Percentiles rank a stretch among this genome's conserved stretches.
phyloP scores from a whole-genome alignment of 2,113 vertebrate species.

The Pholis gunnellus region DNA sequence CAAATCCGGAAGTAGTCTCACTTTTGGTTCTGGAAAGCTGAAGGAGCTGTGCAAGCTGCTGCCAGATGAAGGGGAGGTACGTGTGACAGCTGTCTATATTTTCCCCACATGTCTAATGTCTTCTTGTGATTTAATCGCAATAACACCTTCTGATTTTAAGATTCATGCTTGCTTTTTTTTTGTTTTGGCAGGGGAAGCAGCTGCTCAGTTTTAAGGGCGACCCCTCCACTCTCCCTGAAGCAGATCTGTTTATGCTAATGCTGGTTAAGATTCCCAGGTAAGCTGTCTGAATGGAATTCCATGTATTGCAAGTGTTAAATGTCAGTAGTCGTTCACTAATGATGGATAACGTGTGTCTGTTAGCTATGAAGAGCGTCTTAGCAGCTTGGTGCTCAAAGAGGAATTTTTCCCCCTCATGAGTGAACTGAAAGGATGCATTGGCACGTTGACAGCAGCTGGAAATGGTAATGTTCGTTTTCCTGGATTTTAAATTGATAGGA shows the following conservation, averaged over 20 bases:
- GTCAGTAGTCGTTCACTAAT: neutral
- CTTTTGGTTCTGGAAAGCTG: slow-evolving; percentile 84
- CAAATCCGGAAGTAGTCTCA: slow-evolving; percentile 62
- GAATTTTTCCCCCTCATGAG: slow-evolving; percentile 84
- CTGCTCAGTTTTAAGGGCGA: slow-evolving; percentile 81
- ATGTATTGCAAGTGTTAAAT: neutral
- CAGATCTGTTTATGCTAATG: slow-evolving; percentile 85
- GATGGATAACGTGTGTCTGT: slow-evolving; percentile 14
- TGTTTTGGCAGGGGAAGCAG: slow-evolving; percentile 75
- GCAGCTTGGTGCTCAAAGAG: slow-evolving; percentile 85
- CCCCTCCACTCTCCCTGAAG: slow-evolving; percentile 76
- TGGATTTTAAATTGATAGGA: neutral
- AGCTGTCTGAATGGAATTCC: slow-evolving; percentile 24
- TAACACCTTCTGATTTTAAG: neutral
- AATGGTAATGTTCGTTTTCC: slow-evolving; percentile 69
- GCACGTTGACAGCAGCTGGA: slow-evolving; percentile 79
- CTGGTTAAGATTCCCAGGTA: slow-evolving; percentile 84
- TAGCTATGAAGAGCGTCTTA: slow-evolving; percentile 84
- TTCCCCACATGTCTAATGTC: neutral
- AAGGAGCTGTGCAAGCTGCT: slow-evolving; percentile 83
- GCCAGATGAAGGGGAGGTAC: slow-evolving; percentile 86
- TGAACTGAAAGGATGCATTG: slow-evolving; percentile 77
- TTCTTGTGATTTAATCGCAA: neutral
- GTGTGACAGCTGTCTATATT: neutral
- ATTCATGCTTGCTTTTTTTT: neutral